phyloP scores from a whole-genome alignment of 2,113 vertebrate genomes.

The Meles meles region DNA sequence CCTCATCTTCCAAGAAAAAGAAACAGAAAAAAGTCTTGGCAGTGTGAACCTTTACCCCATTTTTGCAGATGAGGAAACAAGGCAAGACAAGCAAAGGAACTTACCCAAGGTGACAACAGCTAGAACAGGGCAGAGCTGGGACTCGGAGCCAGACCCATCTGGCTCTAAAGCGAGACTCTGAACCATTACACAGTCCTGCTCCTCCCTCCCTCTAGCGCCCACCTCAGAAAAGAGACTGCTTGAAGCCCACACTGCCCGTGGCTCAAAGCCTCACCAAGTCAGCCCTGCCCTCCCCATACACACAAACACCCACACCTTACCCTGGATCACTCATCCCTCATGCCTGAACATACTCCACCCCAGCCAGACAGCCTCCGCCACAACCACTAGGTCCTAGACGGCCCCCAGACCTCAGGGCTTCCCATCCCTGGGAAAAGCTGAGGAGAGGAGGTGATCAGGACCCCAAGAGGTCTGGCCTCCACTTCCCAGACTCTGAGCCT shows the following conservation, averaged over 20 bases:
- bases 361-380: neutral
- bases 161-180: neutral
- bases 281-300: neutral
- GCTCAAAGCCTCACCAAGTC: neutral
- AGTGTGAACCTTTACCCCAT: neutral
- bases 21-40: neutral
- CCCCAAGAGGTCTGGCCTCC: neutral
- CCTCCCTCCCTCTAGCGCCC: neutral
- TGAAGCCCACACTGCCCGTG: neutral
- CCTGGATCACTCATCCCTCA: neutral
- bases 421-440: neutral
- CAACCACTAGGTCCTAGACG: neutral
- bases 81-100: neutral
- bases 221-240: neutral
- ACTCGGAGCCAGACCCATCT: neutral
- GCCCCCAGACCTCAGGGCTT: neutral
- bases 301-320: neutral
- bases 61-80: conserved; percentile 36
- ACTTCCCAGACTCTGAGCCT: neutral
- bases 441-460: neutral
- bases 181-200: neutral
- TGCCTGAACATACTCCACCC: neutral
- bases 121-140: neutral
- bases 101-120: conserved; percentile 42
- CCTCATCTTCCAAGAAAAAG: neutral